Evolutionary conservation across 2,797 vertebrate species (phyloP), one percentile per base, ranked within the genome.

Genomic region (Argyrosomus regius): DNA sequence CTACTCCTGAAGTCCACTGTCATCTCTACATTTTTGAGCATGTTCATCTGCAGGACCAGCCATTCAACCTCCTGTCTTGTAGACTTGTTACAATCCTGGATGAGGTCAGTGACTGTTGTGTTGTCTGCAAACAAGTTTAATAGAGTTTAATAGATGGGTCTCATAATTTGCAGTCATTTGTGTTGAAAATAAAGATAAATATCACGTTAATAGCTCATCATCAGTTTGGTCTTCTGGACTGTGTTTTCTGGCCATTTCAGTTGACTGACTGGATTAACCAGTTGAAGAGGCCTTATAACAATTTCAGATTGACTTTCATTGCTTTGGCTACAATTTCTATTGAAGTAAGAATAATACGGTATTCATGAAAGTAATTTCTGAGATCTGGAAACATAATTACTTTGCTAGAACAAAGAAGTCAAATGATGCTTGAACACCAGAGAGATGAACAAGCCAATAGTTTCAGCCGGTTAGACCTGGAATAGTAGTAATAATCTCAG

Each of bases 151-250:
- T 31, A 35, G 6, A 35, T 35, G 31, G 6, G 31, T 31, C 28
- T 5, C 31, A 31, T 35, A 35, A 35, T 35, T 35, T 35, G 31
- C 7, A 35, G 35, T 35, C 1, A 35, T 9, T 35, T 45, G 43
- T 45, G 43, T 14, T 4, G 53, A 58, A 48, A 56, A 63, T 11
- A 56, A 43, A 64, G 74, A 78, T 70, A 56, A 63, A 77, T 74
- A 58, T 82, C 46, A 24, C 16, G 24, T 13, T 0, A 0, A 26
- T 60, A 59, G 13, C 39, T 28, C 43, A 41, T 48, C 31, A 46
- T 4, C 18, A 28, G 24, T 17, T 49, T 61, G 22, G 45, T 16
- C 20, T 65, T 26, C 14, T 48, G 26, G 45, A 56, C 31, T 53
- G 41, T 56, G 20, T 24, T 43, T 56, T 14, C 22, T 59, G 10